Conservation (phyloP, 2,888 invertebrate genomes). For the Nasonia oneida region DNA sequence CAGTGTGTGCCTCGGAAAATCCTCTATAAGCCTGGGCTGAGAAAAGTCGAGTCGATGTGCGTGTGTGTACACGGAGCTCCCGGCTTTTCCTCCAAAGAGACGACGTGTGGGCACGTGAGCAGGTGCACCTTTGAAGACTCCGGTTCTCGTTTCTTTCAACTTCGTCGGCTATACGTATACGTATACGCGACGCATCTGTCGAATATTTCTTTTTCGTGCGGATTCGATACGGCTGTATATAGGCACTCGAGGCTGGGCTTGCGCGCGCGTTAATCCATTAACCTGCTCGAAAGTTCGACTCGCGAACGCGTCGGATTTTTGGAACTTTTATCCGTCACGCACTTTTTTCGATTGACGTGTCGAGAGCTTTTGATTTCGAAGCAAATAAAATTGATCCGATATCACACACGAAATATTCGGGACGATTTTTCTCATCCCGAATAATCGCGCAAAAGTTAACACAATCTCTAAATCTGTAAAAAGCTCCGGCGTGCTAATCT, state of each 20-base stretch:
- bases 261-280: not conserved
- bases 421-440: not conserved
- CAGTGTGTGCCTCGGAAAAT: not conserved
- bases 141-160: not conserved
- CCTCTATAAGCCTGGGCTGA: not conserved
- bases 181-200: not conserved
- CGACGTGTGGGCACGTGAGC: not conserved
- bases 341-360: too few relatives aligned
- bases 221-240: not conserved
- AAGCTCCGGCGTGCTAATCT: slow-evolving; percentile 4
- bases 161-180: not conserved
- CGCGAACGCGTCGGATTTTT: too few relatives aligned
- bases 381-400: not conserved
- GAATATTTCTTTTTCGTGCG: slow-evolving; percentile 2
- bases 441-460: not conserved
- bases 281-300: not conserved
- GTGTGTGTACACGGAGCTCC: not conserved
- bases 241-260: not conserved
- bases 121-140: slow-evolving; percentile 30
- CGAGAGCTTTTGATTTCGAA: too few relatives aligned
- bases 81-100: slow-evolving; percentile 36
- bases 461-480: slow-evolving; percentile 17
- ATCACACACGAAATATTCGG: not conserved
- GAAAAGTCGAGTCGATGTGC: not conserved
- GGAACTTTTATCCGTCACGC: not conserved